These are phyloP conservation scores for Archivesica marissinica DNA, from an alignment of 1,140 invertebrate species.

Conservation along the genomic window DNA sequence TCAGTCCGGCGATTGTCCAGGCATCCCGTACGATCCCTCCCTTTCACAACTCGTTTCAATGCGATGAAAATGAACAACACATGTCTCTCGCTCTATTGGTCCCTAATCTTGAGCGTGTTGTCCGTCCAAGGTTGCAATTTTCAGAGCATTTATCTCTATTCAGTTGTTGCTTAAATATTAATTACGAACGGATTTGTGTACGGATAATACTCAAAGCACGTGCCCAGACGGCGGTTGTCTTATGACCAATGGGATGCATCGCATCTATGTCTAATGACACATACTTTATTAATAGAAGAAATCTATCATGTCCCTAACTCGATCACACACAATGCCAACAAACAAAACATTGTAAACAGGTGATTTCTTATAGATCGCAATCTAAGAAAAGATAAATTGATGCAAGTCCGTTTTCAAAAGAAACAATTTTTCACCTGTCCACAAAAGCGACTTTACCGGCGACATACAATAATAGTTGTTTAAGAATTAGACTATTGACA, in stretches of 20 bases:
- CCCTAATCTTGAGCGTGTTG: neutral
- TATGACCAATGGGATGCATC: slow-evolving; percentile 1
- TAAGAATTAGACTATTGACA: slow-evolving; percentile 1
- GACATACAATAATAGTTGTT: slow-evolving; percentile 5
- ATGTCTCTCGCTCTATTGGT: neutral
- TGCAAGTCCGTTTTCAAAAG: slow-evolving; percentile 12
- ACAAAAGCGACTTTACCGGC: neutral
- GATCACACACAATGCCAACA: neutral
- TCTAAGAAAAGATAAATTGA: slow-evolving; percentile 19
- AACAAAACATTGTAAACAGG: slow-evolving; percentile 28
- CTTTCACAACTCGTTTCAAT: neutral
- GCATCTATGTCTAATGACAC: slow-evolving; percentile 34
- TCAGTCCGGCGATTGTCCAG: neutral
- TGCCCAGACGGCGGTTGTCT: neutral
- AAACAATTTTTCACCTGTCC: slow-evolving; percentile 22
- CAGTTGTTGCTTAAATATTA: neutral
- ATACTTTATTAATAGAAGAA: slow-evolving; percentile 9
- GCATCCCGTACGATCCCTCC: neutral
- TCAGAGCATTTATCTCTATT: slow-evolving; percentile 22
- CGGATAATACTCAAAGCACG: neutral
- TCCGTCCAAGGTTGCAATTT: neutral
- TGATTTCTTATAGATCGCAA: slow-evolving; percentile 2
- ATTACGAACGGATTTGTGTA: slow-evolving; percentile 5
- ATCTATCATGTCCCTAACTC: neutral
- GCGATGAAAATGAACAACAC: slow-evolving; percentile 20